Conservation (phyloP, 2,888 invertebrate species). For the Macroteleia sp. region DNA sequence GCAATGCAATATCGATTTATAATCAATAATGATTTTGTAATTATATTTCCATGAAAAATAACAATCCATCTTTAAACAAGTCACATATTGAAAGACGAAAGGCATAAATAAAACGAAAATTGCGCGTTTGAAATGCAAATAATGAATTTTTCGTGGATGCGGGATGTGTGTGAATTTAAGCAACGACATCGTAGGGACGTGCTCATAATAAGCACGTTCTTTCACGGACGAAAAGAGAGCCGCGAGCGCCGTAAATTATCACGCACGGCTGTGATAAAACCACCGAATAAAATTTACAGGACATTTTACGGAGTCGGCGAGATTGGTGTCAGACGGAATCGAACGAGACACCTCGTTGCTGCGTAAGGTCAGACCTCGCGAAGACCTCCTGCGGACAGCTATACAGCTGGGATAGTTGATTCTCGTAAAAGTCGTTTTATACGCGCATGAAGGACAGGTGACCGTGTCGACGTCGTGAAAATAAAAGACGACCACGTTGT, state of each 20-base stretch:
- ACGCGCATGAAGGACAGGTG: conserved; percentile 78
- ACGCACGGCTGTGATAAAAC: conserved; percentile 74
- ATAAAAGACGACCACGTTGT: conserved; percentile 49
- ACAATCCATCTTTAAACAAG: background rate
- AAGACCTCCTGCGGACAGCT: conserved; percentile 78
- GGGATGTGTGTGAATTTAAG: conserved; percentile 37
- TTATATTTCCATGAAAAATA: background rate
- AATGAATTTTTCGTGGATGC: conserved; percentile 34
- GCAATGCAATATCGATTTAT: no score
- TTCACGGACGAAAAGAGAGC: conserved; percentile 56
- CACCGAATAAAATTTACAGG: conserved; percentile 81
- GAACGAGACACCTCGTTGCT: conserved; percentile 80
- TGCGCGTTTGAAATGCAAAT: conserved; percentile 19
- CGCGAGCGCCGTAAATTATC: conserved; percentile 76
- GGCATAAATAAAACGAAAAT: conserved; percentile 29
- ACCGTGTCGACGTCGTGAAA: conserved; percentile 68
- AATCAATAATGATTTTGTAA: no score
- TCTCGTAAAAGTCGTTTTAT: conserved; percentile 82
- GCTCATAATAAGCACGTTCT: conserved; percentile 46
- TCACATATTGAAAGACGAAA: background rate
- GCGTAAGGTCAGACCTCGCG: conserved; percentile 70
- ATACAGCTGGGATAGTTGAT: conserved; percentile 73
- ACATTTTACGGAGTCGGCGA: conserved; percentile 80
- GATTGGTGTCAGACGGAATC: conserved; percentile 81
- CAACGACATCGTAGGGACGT: conserved; percentile 33